phyloP scores from a whole-genome alignment of 2,888 invertebrate genomes.

The Platycnemis pennipes region DNA sequence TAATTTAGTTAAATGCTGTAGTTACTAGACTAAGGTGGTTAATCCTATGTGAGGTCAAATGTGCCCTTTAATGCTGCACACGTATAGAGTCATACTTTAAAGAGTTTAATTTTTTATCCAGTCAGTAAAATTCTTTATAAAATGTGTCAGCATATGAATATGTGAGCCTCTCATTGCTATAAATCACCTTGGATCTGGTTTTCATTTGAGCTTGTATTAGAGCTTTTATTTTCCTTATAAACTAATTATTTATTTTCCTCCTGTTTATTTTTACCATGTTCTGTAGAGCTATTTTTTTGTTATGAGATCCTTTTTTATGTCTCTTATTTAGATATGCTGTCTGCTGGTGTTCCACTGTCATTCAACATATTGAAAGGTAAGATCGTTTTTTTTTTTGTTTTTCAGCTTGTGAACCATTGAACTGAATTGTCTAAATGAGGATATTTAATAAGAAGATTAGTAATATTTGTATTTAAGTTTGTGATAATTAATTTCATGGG shows the following conservation, averaged over 20 bases:
- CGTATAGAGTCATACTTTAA: too few species aligned
- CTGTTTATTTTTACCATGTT: constrained; percentile 9
- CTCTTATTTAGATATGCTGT: constrained; percentile 87
- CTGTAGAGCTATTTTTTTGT: constrained; percentile 81
- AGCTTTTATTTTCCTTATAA: constrained; percentile 58
- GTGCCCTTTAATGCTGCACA: too few species aligned
- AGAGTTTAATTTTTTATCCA: too few species aligned
- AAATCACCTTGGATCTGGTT: constrained; percentile 70
- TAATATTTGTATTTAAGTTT: not conserved
- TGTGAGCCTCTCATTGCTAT: not conserved
- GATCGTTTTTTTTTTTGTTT: constrained; percentile 55
- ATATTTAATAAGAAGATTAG: not conserved
- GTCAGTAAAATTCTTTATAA: too few species aligned
- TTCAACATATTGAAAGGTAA: constrained; percentile 94
- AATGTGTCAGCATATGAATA: not conserved
- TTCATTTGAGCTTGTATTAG: constrained; percentile 71
- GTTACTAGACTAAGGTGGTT: not conserved
- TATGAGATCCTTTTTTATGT: constrained; percentile 81
- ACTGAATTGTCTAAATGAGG: not conserved
- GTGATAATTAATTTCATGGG: too few species aligned
- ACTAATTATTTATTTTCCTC: not conserved
- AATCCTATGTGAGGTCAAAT: not conserved
- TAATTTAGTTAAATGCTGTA: not conserved
- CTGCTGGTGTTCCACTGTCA: constrained; percentile 90
- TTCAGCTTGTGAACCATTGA: not conserved